Base-by-base conservation (phyloP, 2,113 vertebrate species). In the Oceanites oceanicus region DNA sequence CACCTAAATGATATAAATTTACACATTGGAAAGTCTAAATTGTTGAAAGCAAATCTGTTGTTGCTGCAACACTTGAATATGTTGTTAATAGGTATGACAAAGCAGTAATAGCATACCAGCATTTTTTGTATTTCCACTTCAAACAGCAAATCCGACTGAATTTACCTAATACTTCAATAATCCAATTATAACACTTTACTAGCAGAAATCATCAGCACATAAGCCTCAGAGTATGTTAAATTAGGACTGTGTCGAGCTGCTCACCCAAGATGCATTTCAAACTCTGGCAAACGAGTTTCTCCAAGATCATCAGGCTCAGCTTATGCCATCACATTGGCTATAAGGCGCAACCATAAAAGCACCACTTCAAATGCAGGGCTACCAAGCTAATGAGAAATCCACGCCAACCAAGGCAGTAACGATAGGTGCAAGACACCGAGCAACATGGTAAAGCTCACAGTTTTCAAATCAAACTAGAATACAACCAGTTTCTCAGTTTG, bases 151-250 rank as follows among this genome's bases (percentile, higher is more conserved):
- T 96, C 95, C 91, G 73, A 62, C 87, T 92, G 96, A 97, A 98
- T 98, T 98, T 98, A 98, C 97, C 97, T 98, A 98, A 98, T 98
- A 96, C 97, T 97, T 96, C 93, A 97, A 93, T 98, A 98, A 98
- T 98, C 97, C 96, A 96, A 96, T 98, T 97, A 97, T 91, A 92
- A 93, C 91, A 90, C 94, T 96, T 97, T 96, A 96, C 95, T 58
- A 95, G 96, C 88, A 97, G 90, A 96, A 98, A 97, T 97, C 94
- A 96, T 92, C 81, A 86, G 88, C 45, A 38, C 85, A 79, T 95
- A 94, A 97, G 96, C 97, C 95, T 84, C 42, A 21, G 79, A 96
- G 83, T 71, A 92, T 94, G 83, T 94, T 74, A 91, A 97, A 96
- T 61, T 92, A 94, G 86, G 82, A n/a, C 74, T 94, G 79, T 94